Evolutionary conservation across 2,113 vertebrate species (phyloP).

Genomic region (Montifringilla adamsi): DNA sequence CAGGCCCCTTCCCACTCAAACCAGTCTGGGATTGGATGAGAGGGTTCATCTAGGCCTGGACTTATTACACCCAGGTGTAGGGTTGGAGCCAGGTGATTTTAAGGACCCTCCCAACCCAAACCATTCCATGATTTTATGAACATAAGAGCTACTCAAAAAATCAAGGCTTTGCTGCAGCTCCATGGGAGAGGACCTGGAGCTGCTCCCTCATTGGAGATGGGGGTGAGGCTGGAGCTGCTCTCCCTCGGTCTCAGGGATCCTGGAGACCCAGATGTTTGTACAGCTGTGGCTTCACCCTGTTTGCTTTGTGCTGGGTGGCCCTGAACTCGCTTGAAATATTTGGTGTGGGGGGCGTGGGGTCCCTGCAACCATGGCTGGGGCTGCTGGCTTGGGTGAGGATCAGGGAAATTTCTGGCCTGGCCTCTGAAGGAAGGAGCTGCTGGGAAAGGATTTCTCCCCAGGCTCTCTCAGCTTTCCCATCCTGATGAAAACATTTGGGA

Average conservation of each 20-base stretch:
- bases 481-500: neutral
- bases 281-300: neutral
- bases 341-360: neutral
- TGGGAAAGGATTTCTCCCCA: neutral
- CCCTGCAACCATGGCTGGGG: neutral
- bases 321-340: neutral
- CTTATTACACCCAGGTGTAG: neutral
- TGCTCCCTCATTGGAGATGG: neutral
- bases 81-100: neutral
- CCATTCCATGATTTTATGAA: neutral
- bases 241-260: neutral
- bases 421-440: neutral
- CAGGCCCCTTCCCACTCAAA: neutral
- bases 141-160: neutral
- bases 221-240: neutral
- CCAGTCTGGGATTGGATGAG: no score
- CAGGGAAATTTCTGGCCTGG: neutral
- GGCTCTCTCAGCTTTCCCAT: neutral
- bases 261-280: constrained; percentile 14
- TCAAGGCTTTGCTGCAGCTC: neutral
- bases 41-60: neutral
- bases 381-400: neutral
- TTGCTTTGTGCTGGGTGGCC: constrained; percentile 30
- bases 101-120: neutral
- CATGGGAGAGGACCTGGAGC: neutral